Percentiles rank a stretch among this genome's conserved stretches.
Conservation (phyloP, 2,888 invertebrate species). For the Tortrix viridana region DNA sequence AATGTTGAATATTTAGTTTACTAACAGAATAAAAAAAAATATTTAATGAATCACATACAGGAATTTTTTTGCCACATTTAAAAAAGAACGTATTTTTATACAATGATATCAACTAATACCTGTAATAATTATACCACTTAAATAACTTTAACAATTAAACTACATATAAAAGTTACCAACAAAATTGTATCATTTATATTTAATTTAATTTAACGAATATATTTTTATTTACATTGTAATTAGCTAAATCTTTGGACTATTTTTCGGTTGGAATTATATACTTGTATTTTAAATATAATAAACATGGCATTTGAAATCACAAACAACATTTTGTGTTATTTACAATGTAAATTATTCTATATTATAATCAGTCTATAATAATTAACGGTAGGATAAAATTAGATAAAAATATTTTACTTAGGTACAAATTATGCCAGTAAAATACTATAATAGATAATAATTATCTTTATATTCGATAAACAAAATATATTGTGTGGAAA, state of each 20-base stretch:
- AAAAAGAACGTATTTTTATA: constrained; percentile 16
- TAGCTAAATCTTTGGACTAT: constrained; percentile 23
- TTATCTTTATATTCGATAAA: too few species aligned
- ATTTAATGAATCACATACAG: constrained; percentile 21
- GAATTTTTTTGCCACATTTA: constrained; percentile 11
- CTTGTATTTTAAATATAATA: constrained; percentile 46
- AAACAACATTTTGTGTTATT: constrained; percentile 46
- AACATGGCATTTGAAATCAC: constrained; percentile 43
- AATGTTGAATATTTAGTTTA: too few species aligned
- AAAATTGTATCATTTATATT: background rate
- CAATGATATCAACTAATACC: constrained; percentile 26
- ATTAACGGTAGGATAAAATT: constrained; percentile 53
- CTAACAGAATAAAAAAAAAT: too few species aligned
- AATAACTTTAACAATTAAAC: constrained; percentile 26
- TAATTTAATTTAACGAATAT: background rate
- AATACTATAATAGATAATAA: background rate
- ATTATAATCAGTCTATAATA: constrained; percentile 73
- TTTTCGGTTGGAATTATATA: constrained; percentile 32
- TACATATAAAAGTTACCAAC: constrained; percentile 5
- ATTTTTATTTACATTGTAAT: constrained; percentile 25
- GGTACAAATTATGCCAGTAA: background rate
- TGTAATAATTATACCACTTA: constrained; percentile 18
- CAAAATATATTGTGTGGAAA: too few species aligned
- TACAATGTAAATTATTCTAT: constrained; percentile 64
- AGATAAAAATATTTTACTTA: background rate